Percentiles rank a stretch among this genome's conserved stretches.
These are phyloP conservation scores for Macropodus opercularis DNA, from an alignment of 2,797 vertebrate genomes.

Conservation along the genomic window DNA sequence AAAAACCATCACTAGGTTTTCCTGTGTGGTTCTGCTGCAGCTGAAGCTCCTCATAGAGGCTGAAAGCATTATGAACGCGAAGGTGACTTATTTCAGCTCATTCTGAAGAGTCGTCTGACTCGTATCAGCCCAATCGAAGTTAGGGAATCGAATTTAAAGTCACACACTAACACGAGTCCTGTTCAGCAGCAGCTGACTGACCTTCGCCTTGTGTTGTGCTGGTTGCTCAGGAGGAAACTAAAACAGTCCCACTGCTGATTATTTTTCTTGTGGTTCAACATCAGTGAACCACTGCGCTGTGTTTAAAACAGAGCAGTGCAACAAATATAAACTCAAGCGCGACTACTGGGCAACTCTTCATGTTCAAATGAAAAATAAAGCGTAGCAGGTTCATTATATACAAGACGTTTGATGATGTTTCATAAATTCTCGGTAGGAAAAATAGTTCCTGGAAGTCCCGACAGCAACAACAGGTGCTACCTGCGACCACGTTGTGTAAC, in stretches of 20 bases:
- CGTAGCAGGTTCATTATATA: not conserved
- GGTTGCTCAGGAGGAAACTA: constrained; percentile 62
- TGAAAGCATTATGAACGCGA: constrained; percentile 41
- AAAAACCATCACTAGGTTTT: constrained; percentile 69
- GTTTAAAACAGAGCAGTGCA: constrained; percentile 43
- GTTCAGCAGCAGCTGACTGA: constrained; percentile 9
- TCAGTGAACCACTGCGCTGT: constrained; percentile 46
- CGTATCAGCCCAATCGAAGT: too few species aligned
- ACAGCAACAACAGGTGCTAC: constrained; percentile 31
- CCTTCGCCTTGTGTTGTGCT: constrained; percentile 51
- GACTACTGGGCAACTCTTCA: constrained; percentile 15
- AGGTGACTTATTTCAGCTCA: constrained; percentile 42
- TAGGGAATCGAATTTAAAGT: too few species aligned
- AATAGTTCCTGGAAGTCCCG: constrained; percentile 17
- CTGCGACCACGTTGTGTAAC: constrained; percentile 19
- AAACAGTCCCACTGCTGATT: constrained; percentile 50
- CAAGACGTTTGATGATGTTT: not conserved
- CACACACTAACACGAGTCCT: constrained; percentile 32
- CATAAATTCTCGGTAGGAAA: not conserved
- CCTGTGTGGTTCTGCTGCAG: constrained; percentile 37
- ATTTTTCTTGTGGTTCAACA: constrained; percentile 56
- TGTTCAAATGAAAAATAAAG: constrained; percentile 33
- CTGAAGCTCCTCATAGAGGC: constrained; percentile 49
- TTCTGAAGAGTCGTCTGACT: not conserved
- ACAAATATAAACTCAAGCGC: constrained; percentile 36